Conservation (phyloP, 1,140 invertebrate genomes). For the Nephila pilipes region DNA sequence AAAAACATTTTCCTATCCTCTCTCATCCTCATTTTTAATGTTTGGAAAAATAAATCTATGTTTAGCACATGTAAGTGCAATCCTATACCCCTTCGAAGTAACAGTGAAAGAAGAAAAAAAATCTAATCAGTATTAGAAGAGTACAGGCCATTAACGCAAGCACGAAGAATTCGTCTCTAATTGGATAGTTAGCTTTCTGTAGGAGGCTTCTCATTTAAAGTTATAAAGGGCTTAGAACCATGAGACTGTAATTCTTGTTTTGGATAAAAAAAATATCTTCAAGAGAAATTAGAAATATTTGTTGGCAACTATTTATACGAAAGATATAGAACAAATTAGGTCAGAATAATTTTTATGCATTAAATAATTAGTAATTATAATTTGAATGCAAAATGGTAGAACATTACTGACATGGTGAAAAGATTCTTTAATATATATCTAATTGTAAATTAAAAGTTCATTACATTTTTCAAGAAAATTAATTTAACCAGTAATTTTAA, state of each 20-base stretch:
- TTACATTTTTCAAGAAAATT: too few species aligned
- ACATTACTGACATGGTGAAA: too few species aligned
- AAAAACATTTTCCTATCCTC: too few species aligned
- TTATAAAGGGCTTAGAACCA: neutral
- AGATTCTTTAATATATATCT: too few species aligned
- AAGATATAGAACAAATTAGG: constrained; percentile 11
- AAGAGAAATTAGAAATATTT: constrained; percentile 9
- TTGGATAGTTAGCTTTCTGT: neutral
- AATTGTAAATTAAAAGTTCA: too few species aligned
- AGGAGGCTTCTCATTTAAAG: neutral
- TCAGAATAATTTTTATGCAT: constrained; percentile 15
- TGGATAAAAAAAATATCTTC: constrained; percentile 45
- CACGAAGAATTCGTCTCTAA: constrained; percentile 14
- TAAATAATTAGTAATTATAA: constrained; percentile 33
- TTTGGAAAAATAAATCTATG: too few species aligned
- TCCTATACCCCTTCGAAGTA: neutral
- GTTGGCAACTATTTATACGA: neutral
- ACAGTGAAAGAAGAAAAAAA: neutral
- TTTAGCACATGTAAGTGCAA: too few species aligned
- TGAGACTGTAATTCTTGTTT: constrained; percentile 43
- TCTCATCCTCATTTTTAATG: too few species aligned
- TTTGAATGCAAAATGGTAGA: too few species aligned
- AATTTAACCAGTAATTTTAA: too few species aligned
- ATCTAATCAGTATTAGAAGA: neutral
- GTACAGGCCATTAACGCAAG: neutral